Evolutionary conservation across 64 coral and sea anemone species (phyloP).

Genomic region (Astreopora myriophthalma): DNA sequence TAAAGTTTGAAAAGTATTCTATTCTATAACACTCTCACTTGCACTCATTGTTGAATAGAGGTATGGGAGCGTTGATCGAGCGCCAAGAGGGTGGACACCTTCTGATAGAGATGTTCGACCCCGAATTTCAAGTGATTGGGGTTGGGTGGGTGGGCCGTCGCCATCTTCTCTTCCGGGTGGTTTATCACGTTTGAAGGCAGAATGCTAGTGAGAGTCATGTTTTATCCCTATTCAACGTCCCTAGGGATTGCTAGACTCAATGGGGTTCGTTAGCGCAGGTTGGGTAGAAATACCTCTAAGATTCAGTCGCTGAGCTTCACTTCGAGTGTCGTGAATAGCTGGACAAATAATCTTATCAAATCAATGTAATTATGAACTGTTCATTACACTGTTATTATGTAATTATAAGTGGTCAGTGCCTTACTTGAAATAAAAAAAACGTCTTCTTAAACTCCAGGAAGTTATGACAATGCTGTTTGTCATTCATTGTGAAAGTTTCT

Average conservation of each 20-base stretch:
- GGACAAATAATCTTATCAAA: no score
- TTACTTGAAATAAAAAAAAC: no score
- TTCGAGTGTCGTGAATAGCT: not conserved
- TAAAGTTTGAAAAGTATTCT: no score
- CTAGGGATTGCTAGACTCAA: not conserved
- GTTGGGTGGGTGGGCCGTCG: constrained; percentile 4
- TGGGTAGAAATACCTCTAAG: not conserved
- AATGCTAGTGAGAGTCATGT: constrained; percentile 10
- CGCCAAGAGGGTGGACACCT: constrained; percentile 4
- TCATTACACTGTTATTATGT: no score
- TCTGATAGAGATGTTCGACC: not conserved
- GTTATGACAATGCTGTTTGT: no score
- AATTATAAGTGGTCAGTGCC: no score
- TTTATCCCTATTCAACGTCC: not conserved
- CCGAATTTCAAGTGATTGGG: not conserved
- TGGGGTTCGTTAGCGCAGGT: not conserved
- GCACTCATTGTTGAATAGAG: constrained; percentile 3
- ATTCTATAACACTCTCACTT: not conserved
- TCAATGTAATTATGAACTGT: no score
- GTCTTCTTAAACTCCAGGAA: no score
- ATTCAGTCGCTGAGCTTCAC: not conserved
- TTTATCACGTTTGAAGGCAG: not conserved
- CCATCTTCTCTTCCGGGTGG: not conserved
- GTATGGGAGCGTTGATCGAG: constrained; percentile 23
- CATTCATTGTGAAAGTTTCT: no score